These are phyloP conservation scores for Manis crassicaudata DNA, from an alignment of 2,797 vertebrate genomes.

Conservation along the genomic window DNA sequence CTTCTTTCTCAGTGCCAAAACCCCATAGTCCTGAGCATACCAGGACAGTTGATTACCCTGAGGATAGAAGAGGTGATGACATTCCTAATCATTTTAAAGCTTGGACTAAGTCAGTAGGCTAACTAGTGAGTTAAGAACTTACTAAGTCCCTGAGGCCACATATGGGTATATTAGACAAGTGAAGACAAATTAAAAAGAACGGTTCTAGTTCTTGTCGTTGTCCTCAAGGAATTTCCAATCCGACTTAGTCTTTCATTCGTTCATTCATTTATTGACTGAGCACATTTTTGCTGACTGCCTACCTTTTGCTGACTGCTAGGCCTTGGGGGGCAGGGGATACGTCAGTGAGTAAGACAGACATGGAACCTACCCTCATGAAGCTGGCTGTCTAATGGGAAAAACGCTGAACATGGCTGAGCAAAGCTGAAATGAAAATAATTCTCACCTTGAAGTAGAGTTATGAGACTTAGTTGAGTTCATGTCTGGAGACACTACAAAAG, in stretches of 20 bases:
- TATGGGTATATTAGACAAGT: neutral
- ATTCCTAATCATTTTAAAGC: neutral
- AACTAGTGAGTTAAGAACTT: constrained; percentile 17
- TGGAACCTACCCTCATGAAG: neutral
- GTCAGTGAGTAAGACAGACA: neutral
- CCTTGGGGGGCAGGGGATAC: neutral
- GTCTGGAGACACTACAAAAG: neutral
- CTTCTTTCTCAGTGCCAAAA: neutral
- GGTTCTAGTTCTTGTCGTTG: neutral
- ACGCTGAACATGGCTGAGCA: neutral
- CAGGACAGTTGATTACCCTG: neutral
- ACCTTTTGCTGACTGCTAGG: neutral
- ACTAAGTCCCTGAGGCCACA: neutral
- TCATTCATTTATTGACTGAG: neutral
- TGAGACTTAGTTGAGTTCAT: neutral
- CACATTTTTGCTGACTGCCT: neutral
- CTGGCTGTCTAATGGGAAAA: neutral
- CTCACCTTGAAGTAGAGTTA: neutral
- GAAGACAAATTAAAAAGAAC: neutral
- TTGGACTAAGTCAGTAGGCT: neutral
- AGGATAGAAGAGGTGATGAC: neutral
- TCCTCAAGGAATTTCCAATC: neutral
- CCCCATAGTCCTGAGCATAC: neutral
- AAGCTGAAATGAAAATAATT: constrained; percentile 9
- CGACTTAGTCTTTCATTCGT: neutral